phyloP scores from a whole-genome alignment of 2,888 invertebrate species.

The Acanthosepion lycidas region DNA sequence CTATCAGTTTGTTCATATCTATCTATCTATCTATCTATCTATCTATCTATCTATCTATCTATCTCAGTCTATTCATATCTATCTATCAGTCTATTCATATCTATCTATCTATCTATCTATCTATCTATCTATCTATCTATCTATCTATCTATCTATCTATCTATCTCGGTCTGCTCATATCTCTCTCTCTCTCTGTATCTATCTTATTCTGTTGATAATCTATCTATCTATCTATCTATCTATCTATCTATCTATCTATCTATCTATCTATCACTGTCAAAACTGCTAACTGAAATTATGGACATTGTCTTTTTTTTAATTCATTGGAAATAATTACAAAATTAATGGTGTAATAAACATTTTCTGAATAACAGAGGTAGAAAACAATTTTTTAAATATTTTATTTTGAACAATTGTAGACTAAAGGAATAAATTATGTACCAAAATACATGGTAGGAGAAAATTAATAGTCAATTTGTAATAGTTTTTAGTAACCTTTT shows the following conservation, averaged over 20 bases:
- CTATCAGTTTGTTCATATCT: not conserved
- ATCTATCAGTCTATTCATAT: not conserved
- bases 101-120: not conserved
- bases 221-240: not conserved
- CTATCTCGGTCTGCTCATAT: not conserved
- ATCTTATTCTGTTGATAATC: no score
- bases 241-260: not conserved
- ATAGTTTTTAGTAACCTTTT: no score
- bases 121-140: not conserved
- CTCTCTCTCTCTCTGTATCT: not conserved
- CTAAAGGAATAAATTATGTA: no score
- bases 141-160: not conserved
- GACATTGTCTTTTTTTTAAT: no score
- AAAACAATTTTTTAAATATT: no score
- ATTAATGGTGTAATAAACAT: no score
- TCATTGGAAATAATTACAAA: no score
- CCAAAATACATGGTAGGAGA: no score
- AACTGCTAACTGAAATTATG: no score
- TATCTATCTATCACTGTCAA: not conserved
- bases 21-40: not conserved
- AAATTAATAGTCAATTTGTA: no score
- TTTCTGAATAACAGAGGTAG: no score
- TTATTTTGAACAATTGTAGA: no score
- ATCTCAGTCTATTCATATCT: not conserved
- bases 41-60: not conserved